A percentile compares a stretch with the other conserved stretches of the same genome.
These are phyloP conservation scores for Sesamia inferens DNA, from an alignment of 2,888 invertebrate species.

Conservation along the genomic window DNA sequence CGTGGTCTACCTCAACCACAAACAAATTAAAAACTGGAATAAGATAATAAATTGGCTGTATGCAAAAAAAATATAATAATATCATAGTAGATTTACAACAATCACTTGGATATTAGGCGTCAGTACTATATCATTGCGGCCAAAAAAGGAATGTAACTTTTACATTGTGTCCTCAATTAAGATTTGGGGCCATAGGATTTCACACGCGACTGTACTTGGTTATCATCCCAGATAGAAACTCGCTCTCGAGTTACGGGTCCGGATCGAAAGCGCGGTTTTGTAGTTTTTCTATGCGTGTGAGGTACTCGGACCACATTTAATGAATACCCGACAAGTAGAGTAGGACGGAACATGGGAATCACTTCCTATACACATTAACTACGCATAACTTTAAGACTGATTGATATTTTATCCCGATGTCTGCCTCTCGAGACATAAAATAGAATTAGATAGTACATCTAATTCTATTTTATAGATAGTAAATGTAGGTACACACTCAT, in stretches of 20 bases:
- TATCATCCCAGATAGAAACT: constrained; percentile 84
- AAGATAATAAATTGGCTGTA: constrained; percentile 37
- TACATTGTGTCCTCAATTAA: constrained; percentile 47
- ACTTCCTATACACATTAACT: constrained; percentile 59
- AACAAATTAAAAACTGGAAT: constrained; percentile 44
- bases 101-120: constrained; percentile 10
- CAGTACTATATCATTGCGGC: background rate
- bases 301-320: constrained; percentile 71
- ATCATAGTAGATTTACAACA: constrained; percentile 28
- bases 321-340: constrained; percentile 70
- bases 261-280: constrained; percentile 87
- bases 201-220: constrained; percentile 72
- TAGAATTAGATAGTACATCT: background rate
- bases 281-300: constrained; percentile 75
- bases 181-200: constrained; percentile 61
- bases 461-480: too few species aligned
- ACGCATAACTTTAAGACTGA: constrained; percentile 22
- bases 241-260: constrained; percentile 74
- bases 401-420: constrained; percentile 19
- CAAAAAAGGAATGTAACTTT: constrained; percentile 21
- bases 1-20: background rate
- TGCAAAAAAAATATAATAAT: constrained; percentile 8
- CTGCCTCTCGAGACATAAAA: background rate
- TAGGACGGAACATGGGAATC: constrained; percentile 68
- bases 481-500: background rate